Evolutionary conservation across 2,797 vertebrate species (phyloP).

Genomic region (Zenarchopterus dispar): DNA sequence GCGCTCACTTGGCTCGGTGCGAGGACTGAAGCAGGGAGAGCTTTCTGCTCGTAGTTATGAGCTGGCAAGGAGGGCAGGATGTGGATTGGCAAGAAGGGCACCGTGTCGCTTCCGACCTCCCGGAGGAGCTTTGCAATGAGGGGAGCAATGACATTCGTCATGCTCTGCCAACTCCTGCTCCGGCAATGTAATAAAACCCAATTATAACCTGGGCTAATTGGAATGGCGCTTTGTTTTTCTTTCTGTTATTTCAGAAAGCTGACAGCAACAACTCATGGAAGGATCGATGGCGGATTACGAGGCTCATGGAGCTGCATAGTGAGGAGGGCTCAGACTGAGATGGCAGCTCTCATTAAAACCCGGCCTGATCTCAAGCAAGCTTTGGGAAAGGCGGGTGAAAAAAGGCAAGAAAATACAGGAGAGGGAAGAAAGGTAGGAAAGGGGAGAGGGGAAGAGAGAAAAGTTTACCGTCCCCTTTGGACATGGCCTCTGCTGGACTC

Average conservation of each 20-base stretch:
- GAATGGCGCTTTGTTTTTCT: constrained; percentile 77
- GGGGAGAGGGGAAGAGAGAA: constrained; percentile 36
- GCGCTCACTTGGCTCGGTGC: constrained; percentile 60
- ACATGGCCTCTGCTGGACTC: constrained; percentile 76
- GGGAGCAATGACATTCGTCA: constrained; percentile 62
- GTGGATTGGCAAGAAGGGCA: constrained; percentile 65
- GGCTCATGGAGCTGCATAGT: constrained; percentile 85
- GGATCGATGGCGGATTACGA: constrained; percentile 86
- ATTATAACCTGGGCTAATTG: constrained; percentile 83
- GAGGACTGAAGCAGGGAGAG: constrained; percentile 48
- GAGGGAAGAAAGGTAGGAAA: constrained; percentile 30
- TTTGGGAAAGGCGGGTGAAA: constrained; percentile 77
- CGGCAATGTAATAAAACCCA: constrained; percentile 79
- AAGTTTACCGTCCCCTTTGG: constrained; percentile 76
- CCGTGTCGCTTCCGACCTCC: constrained; percentile 61
- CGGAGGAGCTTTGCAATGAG: constrained; percentile 60
- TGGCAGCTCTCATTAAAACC: constrained; percentile 82
- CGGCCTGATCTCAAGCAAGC: constrained; percentile 79
- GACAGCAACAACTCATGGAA: constrained; percentile 83
- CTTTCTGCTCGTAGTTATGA: constrained; percentile 57
- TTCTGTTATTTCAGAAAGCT: constrained; percentile 82
- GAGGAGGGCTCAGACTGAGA: constrained; percentile 78
- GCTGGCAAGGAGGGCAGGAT: constrained; percentile 59
- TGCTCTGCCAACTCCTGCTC: constrained; percentile 55
- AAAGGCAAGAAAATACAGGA: constrained; percentile 62